Evolutionary conservation across 2,888 invertebrate species (phyloP).

Genomic region (Tholera decimalis): DNA sequence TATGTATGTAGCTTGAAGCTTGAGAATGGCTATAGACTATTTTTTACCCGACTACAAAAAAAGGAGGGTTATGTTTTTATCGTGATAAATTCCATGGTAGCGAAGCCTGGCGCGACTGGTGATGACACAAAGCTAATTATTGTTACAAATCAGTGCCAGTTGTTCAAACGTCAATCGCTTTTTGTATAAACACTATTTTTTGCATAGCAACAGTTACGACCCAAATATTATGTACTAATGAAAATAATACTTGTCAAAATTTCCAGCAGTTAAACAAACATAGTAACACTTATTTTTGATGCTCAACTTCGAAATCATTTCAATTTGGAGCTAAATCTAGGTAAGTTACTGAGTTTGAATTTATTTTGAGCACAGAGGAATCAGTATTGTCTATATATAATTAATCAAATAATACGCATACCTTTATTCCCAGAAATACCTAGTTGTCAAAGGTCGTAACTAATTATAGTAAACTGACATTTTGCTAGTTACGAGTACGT

Average conservation of each 20-base stretch:
- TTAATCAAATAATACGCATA: too few species aligned
- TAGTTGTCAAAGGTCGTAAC: too few species aligned
- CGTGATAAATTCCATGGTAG: too few species aligned
- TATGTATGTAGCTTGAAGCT: too few species aligned
- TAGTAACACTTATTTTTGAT: slow-evolving; percentile 8
- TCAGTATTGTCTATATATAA: not conserved
- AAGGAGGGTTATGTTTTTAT: too few species aligned
- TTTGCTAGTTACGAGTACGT: too few species aligned
- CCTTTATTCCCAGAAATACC: too few species aligned
- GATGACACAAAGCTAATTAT: too few species aligned
- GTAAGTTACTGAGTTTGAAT: slow-evolving; percentile 1
- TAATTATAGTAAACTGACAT: too few species aligned
- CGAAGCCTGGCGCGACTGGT: too few species aligned
- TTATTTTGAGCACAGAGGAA: slow-evolving; percentile 7
- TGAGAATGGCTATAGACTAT: too few species aligned
- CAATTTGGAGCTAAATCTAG: slow-evolving; percentile 7
- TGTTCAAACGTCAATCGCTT: not conserved
- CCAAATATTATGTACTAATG: not conserved
- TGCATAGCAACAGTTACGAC: not conserved
- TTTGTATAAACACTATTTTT: not conserved
- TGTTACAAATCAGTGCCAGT: not conserved
- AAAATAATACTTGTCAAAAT: not conserved
- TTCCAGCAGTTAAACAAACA: not conserved
- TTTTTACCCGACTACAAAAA: too few species aligned
- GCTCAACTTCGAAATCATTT: slow-evolving; percentile 2